phyloP scores from a whole-genome alignment of 2,797 vertebrate genomes.

The Rhabdomys pumilio region DNA sequence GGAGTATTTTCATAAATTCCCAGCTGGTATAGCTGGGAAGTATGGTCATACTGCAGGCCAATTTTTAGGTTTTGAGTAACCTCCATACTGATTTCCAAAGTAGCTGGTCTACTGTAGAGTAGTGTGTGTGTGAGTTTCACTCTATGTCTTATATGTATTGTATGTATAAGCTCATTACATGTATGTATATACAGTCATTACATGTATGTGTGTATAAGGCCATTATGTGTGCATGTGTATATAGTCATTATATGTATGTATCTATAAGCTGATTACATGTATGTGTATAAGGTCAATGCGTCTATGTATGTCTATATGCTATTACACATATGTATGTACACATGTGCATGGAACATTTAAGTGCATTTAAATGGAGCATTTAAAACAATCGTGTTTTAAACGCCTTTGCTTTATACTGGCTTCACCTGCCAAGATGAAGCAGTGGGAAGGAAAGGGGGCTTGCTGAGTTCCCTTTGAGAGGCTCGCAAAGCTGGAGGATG shows the following conservation, averaged over 20 bases:
- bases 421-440: background rate
- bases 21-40: background rate
- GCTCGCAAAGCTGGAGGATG: constrained; percentile 52
- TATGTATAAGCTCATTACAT: background rate
- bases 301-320: too few species aligned
- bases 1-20: background rate
- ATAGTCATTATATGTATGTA: too few species aligned
- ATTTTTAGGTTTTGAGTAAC: background rate
- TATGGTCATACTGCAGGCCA: too few species aligned
- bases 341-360: background rate
- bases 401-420: background rate
- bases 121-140: background rate
- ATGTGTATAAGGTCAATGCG: too few species aligned
- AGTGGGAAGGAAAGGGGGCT: background rate
- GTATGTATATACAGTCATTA: too few species aligned
- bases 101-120: background rate
- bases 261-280: background rate
- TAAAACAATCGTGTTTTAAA: background rate
- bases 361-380: too few species aligned
- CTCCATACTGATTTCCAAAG: background rate
- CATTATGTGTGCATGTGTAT: too few species aligned
- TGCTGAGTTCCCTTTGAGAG: background rate
- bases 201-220: background rate
- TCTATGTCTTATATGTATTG: background rate
- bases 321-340: too few species aligned